These are phyloP conservation scores for Chrysocyon brachyurus DNA, from an alignment of 2,797 vertebrate species.

Conservation along the genomic window DNA sequence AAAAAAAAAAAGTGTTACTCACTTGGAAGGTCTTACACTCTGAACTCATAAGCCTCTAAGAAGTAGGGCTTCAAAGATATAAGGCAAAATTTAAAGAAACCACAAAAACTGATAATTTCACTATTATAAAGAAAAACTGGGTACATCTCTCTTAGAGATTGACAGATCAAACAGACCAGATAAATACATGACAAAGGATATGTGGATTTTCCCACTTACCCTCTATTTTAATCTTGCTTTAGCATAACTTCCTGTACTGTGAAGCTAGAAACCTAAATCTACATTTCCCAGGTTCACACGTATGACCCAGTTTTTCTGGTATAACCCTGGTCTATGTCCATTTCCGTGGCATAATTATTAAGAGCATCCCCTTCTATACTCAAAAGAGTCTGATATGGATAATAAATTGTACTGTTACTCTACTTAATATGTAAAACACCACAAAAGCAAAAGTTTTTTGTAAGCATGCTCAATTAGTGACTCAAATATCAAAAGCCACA, in stretches of 20 bases:
- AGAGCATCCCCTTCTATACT: neutral
- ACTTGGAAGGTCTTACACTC: neutral
- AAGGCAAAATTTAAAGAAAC: slow-evolving; percentile 30
- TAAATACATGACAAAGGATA: neutral
- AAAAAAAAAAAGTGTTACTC: neutral
- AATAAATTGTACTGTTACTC: neutral
- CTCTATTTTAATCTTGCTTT: neutral
- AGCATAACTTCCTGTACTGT: neutral
- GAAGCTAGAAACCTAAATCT: neutral
- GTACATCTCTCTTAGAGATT: neutral
- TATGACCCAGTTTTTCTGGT: neutral
- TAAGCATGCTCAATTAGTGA: neutral
- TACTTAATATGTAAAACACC: neutral
- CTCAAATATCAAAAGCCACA: slow-evolving; percentile 7
- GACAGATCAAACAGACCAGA: neutral
- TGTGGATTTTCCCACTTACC: neutral
- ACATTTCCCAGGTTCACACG: neutral
- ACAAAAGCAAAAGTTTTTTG: neutral
- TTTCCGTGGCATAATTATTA: neutral
- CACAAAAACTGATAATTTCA: neutral
- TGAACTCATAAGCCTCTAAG: neutral
- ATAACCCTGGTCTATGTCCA: neutral
- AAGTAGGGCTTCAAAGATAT: neutral
- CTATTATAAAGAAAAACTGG: neutral
- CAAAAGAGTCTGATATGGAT: neutral